phyloP scores from a whole-genome alignment of 2,113 vertebrate genomes.

The Otocyon megalotis region DNA sequence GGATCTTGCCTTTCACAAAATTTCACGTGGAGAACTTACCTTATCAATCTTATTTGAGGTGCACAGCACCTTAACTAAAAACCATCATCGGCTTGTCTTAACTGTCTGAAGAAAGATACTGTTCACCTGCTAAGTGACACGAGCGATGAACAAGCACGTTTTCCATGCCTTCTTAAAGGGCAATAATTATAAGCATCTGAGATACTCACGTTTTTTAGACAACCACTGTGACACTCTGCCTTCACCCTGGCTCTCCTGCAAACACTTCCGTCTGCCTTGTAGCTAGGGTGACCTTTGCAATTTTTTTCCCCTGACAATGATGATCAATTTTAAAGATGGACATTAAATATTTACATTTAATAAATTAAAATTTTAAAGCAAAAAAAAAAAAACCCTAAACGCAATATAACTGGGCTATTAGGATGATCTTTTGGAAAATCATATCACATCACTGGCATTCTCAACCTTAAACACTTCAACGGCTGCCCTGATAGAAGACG shows the following conservation, averaged over 20 bases:
- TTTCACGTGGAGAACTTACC: not conserved
- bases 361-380: not conserved
- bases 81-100: not conserved
- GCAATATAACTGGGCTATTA: not conserved
- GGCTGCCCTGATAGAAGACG: not conserved
- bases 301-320: not conserved
- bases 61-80: not conserved
- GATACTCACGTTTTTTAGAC: not conserved
- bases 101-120: not conserved
- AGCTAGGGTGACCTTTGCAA: not conserved
- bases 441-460: not conserved
- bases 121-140: not conserved
- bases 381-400: not conserved
- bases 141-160: not conserved
- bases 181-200: not conserved
- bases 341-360: not conserved
- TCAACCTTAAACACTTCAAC: not conserved
- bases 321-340: not conserved
- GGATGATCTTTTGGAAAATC: not conserved
- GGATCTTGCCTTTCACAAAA: constrained; percentile 36
- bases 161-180: not conserved
- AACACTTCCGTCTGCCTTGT: not conserved
- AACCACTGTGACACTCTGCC: not conserved
- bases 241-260: not conserved
- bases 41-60: not conserved